Evolutionary conservation across 2,888 invertebrate species (phyloP), one percentile per base, ranked within the genome.

Genomic region (Gisinianus flammeolus): DNA sequence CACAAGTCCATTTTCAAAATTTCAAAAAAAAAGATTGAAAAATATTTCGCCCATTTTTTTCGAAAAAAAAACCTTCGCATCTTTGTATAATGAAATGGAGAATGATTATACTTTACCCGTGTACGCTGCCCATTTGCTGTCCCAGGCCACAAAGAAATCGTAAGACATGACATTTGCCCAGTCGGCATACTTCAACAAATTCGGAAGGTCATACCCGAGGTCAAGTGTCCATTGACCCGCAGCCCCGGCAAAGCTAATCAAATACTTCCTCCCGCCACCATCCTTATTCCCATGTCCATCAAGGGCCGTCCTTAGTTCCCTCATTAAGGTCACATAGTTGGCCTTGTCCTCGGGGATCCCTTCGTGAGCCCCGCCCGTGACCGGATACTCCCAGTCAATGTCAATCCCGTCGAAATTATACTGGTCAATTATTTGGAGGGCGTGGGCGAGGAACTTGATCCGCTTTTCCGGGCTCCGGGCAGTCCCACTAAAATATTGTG

Each of bases 351-450:
- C 62, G 3, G 22, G 22, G 4, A 62, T 24, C 62, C 62, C 62
- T 2, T 6, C 24, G 12, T 62, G 19, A 2, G 62, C 62, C 12
- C 62, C 62, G 26, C 62, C 62, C 3, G 35, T 35, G 5, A 26
- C 62, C 2, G 62, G 62, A 62, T 26, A 62, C 62, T 62, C 62
- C 62, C 62, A 62, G 26, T 62, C 62, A 62, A 62, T 62, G 62
- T 62, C 62, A 24, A 62, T 24, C 24, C 62, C 62, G 35, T 35
- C 35, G 12, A 35, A 35, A 5, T 12, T 12, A 12, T 35, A 35
- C 35, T 35, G 35, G 35, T 35, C 35, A 35, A 35, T 35, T 35
- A 35, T 35, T 35, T 35, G 35, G 12, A 35, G 35, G 35, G 35
- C 12, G 12, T 5, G 12, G 12, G 35, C 35, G 35, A 35, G 5